phyloP scores from a whole-genome alignment of 2,113 vertebrate species.

The Trinectes maculatus region DNA sequence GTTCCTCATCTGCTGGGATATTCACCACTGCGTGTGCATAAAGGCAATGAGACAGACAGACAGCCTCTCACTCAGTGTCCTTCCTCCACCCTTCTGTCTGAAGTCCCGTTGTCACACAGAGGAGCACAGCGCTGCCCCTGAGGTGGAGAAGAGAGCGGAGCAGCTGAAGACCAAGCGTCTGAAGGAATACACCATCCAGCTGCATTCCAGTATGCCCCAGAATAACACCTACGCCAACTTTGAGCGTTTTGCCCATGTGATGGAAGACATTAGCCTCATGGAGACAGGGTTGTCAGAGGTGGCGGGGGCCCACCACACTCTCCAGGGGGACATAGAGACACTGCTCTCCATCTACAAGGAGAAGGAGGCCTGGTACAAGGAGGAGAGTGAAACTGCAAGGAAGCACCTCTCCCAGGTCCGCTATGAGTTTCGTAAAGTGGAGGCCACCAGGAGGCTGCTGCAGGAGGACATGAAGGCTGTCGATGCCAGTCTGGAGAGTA shows the following conservation, averaged over 20 bases:
- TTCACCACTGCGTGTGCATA: constrained; percentile 46
- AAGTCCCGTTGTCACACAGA: constrained; percentile 82
- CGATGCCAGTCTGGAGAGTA: constrained; percentile 62
- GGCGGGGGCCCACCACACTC: constrained; percentile 67
- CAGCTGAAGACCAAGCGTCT: constrained; percentile 88
- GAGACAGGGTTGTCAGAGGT: constrained; percentile 76
- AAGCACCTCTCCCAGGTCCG: constrained; percentile 87
- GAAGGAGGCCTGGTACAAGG: constrained; percentile 91
- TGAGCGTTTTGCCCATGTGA: constrained; percentile 84
- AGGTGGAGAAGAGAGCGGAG: constrained; percentile 77
- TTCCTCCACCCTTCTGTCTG: constrained; percentile 83
- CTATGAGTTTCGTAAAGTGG: constrained; percentile 85
- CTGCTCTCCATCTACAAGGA: constrained; percentile 88
- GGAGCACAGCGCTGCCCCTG: constrained; percentile 75
- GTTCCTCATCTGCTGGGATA: constrained; percentile 37
- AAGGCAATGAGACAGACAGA: constrained; percentile 55
- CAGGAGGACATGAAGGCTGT: constrained; percentile 82
- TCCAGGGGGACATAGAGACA: constrained; percentile 87
- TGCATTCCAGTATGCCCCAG: constrained; percentile 87
- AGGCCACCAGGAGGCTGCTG: constrained; percentile 83
- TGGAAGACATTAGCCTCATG: constrained; percentile 83
- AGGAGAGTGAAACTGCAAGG: constrained; percentile 82
- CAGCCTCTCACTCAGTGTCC: constrained; percentile 75
- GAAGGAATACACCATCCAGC: constrained; percentile 91
- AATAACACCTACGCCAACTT: constrained; percentile 91